phyloP scores from a whole-genome alignment of 2,888 invertebrate species.

The Ochlodes sylvanus region DNA sequence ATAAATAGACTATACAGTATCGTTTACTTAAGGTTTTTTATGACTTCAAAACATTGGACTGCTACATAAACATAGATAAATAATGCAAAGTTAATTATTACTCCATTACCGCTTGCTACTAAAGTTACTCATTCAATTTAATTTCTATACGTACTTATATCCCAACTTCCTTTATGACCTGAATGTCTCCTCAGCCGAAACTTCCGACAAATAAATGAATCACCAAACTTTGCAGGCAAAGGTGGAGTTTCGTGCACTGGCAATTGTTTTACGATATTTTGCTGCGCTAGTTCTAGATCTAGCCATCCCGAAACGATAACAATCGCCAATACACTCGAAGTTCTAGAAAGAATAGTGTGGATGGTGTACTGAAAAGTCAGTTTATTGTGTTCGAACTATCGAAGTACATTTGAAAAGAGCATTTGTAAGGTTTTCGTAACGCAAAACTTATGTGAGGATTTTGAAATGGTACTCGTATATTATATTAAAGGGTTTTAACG shows the following conservation, averaged over 20 bases:
- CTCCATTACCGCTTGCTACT: background rate
- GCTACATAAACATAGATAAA: no score
- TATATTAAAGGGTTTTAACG: no score
- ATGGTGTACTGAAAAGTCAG: background rate
- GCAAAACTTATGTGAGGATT: background rate
- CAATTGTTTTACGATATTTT: constrained; percentile 23
- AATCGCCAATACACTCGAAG: constrained; percentile 7
- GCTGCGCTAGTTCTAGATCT: constrained; percentile 7
- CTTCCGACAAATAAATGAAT: constrained; percentile 29
- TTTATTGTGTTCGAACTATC: background rate
- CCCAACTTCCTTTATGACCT: constrained; percentile 14
- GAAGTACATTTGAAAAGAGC: background rate
- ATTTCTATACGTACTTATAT: constrained; percentile 9
- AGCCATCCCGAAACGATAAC: constrained; percentile 12
- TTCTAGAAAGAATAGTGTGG: background rate
- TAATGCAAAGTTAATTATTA: background rate
- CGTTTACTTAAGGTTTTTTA: no score
- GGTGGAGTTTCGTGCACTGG: constrained; percentile 23
- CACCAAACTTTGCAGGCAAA: constrained; percentile 20
- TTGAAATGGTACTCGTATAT: background rate
- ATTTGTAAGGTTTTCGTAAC: background rate
- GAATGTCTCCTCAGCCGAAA: constrained; percentile 17
- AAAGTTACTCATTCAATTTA: constrained; percentile 5
- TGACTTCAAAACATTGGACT: no score
- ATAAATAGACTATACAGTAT: no score